phyloP scores from a whole-genome alignment of 2,888 invertebrate genomes.

The Diarsia dahlii region DNA sequence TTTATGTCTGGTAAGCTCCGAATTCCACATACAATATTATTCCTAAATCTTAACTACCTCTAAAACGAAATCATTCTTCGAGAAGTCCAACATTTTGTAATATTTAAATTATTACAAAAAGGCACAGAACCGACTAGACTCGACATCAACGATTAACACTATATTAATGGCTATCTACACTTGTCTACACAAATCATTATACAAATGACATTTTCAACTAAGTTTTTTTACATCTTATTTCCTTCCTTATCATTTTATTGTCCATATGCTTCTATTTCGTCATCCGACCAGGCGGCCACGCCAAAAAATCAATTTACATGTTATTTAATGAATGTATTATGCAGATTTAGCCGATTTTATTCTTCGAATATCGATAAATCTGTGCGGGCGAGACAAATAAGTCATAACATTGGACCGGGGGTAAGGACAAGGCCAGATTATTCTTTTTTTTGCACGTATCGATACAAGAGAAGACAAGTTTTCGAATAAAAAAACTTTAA shows the following conservation, averaged over 20 bases:
- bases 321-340: constrained; percentile 86
- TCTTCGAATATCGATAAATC: constrained; percentile 85
- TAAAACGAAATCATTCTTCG: neutral
- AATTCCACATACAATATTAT: neutral
- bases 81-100: constrained; percentile 6
- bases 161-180: constrained; percentile 61
- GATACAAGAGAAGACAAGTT: constrained; percentile 78
- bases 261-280: constrained; percentile 79
- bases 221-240: constrained; percentile 77
- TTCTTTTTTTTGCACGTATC: constrained; percentile 73
- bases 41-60: neutral
- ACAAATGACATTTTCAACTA: constrained; percentile 75
- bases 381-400: constrained; percentile 86
- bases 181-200: constrained; percentile 74
- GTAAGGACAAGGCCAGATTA: constrained; percentile 81
- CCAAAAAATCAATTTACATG: constrained; percentile 85
- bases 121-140: constrained; percentile 35
- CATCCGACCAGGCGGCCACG: constrained; percentile 69
- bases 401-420: constrained; percentile 87
- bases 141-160: constrained; percentile 64
- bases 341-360: constrained; percentile 84
- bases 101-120: constrained; percentile 54
- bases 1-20: too few relatives aligned
- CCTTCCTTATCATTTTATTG: constrained; percentile 79
- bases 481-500: constrained; percentile 63